Evolutionary conservation across 2,113 vertebrate genomes (phyloP).

Genomic region (Vulpes lagopus): DNA sequence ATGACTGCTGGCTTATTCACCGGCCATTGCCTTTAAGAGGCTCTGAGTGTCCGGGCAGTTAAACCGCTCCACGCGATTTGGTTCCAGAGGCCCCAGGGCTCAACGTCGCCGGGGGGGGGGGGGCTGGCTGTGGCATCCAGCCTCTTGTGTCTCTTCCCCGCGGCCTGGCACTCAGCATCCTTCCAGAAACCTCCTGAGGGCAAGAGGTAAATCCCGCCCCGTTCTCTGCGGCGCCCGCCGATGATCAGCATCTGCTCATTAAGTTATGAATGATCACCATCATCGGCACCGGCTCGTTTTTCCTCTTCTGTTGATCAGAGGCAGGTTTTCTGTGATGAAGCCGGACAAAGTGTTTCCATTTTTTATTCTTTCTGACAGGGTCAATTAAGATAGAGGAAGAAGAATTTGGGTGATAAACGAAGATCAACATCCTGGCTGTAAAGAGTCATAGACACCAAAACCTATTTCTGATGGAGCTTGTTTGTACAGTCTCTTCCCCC

Average conservation of each 20-base stretch:
- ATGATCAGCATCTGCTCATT: accelerated
- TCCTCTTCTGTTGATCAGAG: background rate
- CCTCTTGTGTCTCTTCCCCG: background rate
- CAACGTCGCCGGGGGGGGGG: background rate
- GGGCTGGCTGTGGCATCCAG: background rate
- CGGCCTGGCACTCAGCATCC: background rate
- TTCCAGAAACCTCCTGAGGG: background rate
- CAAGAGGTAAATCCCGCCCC: background rate
- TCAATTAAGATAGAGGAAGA: slow-evolving; percentile 55
- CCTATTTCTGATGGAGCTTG: background rate
- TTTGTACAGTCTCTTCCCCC: background rate
- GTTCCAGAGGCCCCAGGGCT: background rate
- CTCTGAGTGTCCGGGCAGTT: background rate
- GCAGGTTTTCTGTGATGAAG: background rate
- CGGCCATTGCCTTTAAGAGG: slow-evolving; percentile 1
- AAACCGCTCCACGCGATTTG: background rate
- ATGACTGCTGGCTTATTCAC: slow-evolving; percentile 8
- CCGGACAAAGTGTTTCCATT: background rate
- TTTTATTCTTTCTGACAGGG: slow-evolving; percentile 55
- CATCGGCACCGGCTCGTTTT: background rate
- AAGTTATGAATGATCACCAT: background rate
- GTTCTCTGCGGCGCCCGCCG: background rate
- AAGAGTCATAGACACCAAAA: background rate
- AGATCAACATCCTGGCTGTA: background rate
- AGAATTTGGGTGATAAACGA: slow-evolving; percentile 29